Evolutionary conservation across 2,113 vertebrate species (phyloP).

Genomic region (Stegastes partitus): DNA sequence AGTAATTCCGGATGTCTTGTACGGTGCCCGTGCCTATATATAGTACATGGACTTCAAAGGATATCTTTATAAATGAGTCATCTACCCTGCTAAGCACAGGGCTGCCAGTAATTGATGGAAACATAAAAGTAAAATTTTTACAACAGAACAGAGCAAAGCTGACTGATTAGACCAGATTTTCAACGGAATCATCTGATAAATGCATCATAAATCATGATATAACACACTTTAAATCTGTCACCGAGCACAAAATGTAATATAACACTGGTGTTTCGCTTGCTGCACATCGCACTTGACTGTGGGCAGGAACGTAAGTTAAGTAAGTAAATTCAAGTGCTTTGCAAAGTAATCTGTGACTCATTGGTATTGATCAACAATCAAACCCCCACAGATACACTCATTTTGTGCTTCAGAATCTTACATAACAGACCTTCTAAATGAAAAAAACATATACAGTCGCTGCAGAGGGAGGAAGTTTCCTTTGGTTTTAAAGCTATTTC

Average conservation of each 20-base stretch:
- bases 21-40: slow-evolving; percentile 45
- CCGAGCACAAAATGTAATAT: slow-evolving; percentile 1
- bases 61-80: slow-evolving; percentile 46
- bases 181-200: neutral
- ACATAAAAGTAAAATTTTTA: slow-evolving; percentile 19
- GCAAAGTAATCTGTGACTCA: slow-evolving; percentile 61
- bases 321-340: slow-evolving; percentile 27
- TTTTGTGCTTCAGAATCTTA: slow-evolving; percentile 41
- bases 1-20: slow-evolving; percentile 14
- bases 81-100: slow-evolving; percentile 11
- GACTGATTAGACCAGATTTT: slow-evolving; percentile 13
- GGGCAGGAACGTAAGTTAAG: slow-evolving; percentile 38
- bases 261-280: neutral
- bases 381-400: slow-evolving; percentile 43
- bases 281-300: neutral
- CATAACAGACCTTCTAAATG: slow-evolving; percentile 40
- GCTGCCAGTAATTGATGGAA: slow-evolving; percentile 29
- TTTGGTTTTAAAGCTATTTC: slow-evolving; percentile 34
- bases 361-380: slow-evolving; percentile 67
- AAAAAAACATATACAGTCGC: neutral
- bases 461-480: slow-evolving; percentile 14
- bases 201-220: slow-evolving; percentile 9
- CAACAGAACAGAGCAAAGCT: neutral
- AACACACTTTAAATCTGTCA: neutral
- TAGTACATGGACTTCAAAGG: slow-evolving; percentile 29